These are phyloP conservation scores for Tetranychus piercei DNA, from an alignment of 2,888 invertebrate genomes.

Conservation along the genomic window DNA sequence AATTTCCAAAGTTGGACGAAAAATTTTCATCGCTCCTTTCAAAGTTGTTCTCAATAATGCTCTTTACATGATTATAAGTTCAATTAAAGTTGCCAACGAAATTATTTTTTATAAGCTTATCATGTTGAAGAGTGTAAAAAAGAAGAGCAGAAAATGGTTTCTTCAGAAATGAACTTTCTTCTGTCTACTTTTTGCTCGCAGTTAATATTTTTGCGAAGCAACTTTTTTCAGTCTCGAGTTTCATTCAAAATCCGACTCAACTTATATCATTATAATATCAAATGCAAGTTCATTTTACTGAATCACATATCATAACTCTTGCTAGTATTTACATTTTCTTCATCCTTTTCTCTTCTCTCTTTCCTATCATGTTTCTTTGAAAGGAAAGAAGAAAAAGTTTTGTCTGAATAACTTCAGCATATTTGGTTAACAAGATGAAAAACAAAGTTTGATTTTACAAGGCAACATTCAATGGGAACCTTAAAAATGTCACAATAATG, in stretches of 20 bases:
- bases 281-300: too few species aligned
- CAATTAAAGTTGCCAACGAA: too few species aligned
- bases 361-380: not conserved
- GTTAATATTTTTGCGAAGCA: not conserved
- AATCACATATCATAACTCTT: too few species aligned
- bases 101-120: too few species aligned
- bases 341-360: not conserved
- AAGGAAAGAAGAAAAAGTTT: not conserved
- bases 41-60: not conserved
- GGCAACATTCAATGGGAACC: not conserved
- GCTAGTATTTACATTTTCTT: not conserved
- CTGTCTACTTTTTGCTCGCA: not conserved
- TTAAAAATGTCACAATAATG: not conserved
- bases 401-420: not conserved
- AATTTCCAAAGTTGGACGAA: too few species aligned
- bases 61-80: too few species aligned
- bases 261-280: too few species aligned
- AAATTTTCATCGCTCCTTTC: not conserved
- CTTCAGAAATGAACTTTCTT: not conserved
- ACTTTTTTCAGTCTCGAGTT: not conserved
- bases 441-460: not conserved
- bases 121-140: not conserved
- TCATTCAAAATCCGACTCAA: too few species aligned
- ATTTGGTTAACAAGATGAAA: not conserved
- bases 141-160: not conserved